Conservation (phyloP, 2,797 vertebrate genomes). For the Arctocebus calabarensis region DNA sequence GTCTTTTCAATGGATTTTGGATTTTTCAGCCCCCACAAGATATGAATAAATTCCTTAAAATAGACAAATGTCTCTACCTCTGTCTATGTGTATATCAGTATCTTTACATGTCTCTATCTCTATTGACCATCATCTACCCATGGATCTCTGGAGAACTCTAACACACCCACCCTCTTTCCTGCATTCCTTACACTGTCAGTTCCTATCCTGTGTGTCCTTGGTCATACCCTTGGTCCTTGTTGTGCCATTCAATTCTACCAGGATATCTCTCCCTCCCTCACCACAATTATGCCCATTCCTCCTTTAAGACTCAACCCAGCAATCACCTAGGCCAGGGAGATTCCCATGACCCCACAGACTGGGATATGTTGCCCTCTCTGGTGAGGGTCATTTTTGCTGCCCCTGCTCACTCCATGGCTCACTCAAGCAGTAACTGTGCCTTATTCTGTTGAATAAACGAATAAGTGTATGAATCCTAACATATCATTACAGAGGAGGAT, state of each 20-base stretch:
- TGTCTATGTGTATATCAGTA: too few relatives aligned
- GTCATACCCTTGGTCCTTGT: not conserved
- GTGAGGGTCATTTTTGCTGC: rapidly evolving
- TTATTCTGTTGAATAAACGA: not conserved
- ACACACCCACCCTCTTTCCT: not conserved
- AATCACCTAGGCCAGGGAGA: not conserved
- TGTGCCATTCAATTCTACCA: not conserved
- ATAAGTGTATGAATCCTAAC: not conserved
- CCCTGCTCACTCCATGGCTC: not conserved
- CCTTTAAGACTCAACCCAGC: not conserved
- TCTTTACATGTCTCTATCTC: too few relatives aligned
- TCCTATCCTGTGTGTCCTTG: not conserved
- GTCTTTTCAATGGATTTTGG: not conserved
- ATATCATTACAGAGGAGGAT: slow-evolving; percentile 53
- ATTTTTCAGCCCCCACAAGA: too few relatives aligned
- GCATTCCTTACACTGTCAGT: not conserved
- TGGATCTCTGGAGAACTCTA: not conserved
- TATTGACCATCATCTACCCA: too few relatives aligned
- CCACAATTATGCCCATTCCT: not conserved
- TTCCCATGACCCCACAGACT: not conserved
- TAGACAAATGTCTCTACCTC: not conserved
- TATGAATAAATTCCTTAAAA: not conserved
- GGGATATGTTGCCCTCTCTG: rapidly evolving
- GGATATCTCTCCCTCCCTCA: not conserved
- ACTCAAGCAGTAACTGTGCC: not conserved